Base-by-base conservation (phyloP, 2,888 invertebrate species). In the Ramazzottius varieornatus region DNA sequence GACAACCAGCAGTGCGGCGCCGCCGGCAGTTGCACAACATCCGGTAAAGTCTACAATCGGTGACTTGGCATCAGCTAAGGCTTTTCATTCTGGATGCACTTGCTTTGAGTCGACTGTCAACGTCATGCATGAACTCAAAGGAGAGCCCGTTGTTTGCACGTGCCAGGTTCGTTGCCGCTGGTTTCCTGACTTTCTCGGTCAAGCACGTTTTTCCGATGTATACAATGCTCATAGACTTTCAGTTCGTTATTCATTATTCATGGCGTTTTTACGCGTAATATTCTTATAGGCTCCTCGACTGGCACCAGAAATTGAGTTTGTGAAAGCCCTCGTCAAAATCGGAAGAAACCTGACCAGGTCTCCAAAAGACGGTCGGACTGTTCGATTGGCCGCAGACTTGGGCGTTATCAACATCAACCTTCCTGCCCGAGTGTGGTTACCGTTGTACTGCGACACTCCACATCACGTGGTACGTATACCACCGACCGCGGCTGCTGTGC, bases 401-500 rank as follows among this genome's bases (percentile, higher is more conserved):
- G 88, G 88, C 70, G 82, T 88, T 71, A 80, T 98, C 67, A 98
- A 98, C 79, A 82, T 94, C 70, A 96, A 98, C 80, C 81, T 99
- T 68, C 98, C 98, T 20, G 94, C 96, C 16, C 81, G 93, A 67
- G 96, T 98, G 68, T 98, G 96, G 94, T 81, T 99, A 71, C 98
- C 98, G 20, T 81, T 96, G 64, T 86, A 90, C 76, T 85, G 85
- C 70, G 81, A 83, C 70, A 68, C 66, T 32, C 85, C 88, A 65
- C 96, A 98, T 79, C 86, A 91, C 74, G 86, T 99, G 71, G 86
- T 98, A 64, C 82, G 96, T 77, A 91, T 99, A 78, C 94, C 96
- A 63, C 91, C 91, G 67, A 90, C 91, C 73, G 90, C 91, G 69
- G 92, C 93, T 68, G 94, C 94, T 65, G 94, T 98, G 66, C 84